phyloP scores from a whole-genome alignment of 2,888 invertebrate genomes.

The Cenopis cana region DNA sequence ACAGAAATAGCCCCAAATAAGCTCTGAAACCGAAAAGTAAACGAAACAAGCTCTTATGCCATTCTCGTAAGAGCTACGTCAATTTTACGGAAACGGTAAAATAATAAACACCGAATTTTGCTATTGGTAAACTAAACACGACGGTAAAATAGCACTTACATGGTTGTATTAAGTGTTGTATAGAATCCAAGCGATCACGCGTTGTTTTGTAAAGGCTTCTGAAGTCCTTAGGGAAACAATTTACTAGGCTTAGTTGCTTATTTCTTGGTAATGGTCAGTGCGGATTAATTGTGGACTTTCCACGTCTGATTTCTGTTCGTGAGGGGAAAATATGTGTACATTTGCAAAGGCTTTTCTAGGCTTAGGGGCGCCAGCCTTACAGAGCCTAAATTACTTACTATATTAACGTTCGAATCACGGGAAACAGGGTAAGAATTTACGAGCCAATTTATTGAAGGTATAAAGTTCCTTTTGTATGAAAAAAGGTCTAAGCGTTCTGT shows the following conservation, averaged over 20 bases:
- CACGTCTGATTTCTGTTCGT: slow-evolving; percentile 37
- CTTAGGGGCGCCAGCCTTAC: background rate
- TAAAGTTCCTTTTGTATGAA: background rate
- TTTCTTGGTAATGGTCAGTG: slow-evolving; percentile 25
- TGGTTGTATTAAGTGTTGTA: slow-evolving; percentile 10
- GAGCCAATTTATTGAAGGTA: background rate
- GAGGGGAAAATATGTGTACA: slow-evolving; percentile 3
- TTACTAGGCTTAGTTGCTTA: slow-evolving; percentile 39
- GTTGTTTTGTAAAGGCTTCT: slow-evolving; percentile 12
- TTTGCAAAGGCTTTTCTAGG: slow-evolving; percentile 6
- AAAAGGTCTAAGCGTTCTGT: background rate
- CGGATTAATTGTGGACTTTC: slow-evolving; percentile 41
- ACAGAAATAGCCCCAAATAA: background rate
- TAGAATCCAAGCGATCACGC: background rate
- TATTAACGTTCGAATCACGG: background rate
- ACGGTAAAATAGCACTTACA: slow-evolving; percentile 19
- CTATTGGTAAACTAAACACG: slow-evolving; percentile 20
- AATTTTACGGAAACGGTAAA: background rate
- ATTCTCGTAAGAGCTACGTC: background rate
- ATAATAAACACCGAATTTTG: slow-evolving; percentile 19
- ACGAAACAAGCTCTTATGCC: slow-evolving; percentile 2
- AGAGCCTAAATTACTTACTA: background rate
- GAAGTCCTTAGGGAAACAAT: slow-evolving; percentile 41
- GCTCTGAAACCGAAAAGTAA: background rate
- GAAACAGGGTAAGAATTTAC: background rate